These are phyloP conservation scores for Charanyca ferruginea DNA, from an alignment of 2,888 invertebrate genomes.

Conservation along the genomic window DNA sequence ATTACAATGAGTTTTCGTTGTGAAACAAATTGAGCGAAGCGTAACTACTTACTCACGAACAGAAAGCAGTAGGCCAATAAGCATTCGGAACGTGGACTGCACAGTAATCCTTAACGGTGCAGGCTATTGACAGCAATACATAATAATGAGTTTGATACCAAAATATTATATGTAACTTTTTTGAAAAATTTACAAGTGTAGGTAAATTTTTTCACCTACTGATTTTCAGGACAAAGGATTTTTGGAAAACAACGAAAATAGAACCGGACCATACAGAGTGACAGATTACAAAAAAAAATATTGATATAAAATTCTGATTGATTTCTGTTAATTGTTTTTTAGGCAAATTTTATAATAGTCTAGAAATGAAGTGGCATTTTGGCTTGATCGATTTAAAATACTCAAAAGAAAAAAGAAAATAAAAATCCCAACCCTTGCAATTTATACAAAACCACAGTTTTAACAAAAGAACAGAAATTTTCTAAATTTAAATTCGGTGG, in stretches of 20 bases:
- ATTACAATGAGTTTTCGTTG: constrained; percentile 34
- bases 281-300: too few species aligned
- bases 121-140: constrained; percentile 63
- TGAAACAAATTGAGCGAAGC: constrained; percentile 37
- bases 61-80: constrained; percentile 59
- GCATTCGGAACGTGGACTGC: constrained; percentile 61
- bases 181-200: background rate
- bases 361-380: too few species aligned
- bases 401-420: too few species aligned
- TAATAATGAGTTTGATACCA: constrained; percentile 55
- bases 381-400: too few species aligned
- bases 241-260: too few species aligned
- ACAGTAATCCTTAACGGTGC: constrained; percentile 66
- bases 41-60: constrained; percentile 53
- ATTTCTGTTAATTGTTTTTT: too few species aligned
- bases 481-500: background rate
- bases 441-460: background rate
- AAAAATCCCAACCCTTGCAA: too few species aligned
- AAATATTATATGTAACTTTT: constrained; percentile 20
- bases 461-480: background rate
- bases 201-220: too few species aligned
- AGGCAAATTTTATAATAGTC: too few species aligned
- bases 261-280: too few species aligned
- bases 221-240: too few species aligned
- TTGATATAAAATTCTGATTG: too few species aligned